Evolutionary conservation across 2,888 invertebrate genomes (phyloP).

Genomic region (Synergus umbraculus): DNA sequence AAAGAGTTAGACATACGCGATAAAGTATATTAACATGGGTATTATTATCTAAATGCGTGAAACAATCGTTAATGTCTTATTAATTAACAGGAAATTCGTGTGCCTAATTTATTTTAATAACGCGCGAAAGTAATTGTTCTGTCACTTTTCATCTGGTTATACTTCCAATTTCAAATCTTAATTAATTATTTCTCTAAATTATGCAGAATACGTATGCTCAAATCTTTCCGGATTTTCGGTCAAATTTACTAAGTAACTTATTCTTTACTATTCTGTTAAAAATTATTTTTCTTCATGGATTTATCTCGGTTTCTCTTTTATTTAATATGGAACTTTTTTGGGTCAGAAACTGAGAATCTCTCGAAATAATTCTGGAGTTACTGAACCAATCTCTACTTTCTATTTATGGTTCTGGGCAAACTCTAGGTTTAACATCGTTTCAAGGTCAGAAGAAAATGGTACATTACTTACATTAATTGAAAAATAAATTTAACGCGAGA

Average conservation of each 20-base stretch:
- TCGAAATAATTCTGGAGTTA: neutral
- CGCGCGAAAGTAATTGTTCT: too few relatives aligned
- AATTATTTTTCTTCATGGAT: neutral
- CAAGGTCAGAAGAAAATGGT: neutral
- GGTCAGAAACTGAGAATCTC: neutral
- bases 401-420: neutral
- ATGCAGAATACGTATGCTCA: too few relatives aligned
- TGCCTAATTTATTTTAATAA: too few relatives aligned
- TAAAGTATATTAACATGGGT: neutral
- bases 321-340: neutral
- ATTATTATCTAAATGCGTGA: neutral
- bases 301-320: neutral
- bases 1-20: neutral
- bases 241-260: too few relatives aligned
- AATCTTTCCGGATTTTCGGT: too few relatives aligned
- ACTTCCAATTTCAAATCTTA: too few relatives aligned
- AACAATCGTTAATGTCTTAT: neutral
- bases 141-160: too few relatives aligned
- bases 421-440: neutral
- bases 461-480: neutral
- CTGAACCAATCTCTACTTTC: neutral
- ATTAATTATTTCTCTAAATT: too few relatives aligned
- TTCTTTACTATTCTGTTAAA: too few relatives aligned
- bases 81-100: neutral
- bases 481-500: neutral